Percentiles rank a stretch among this genome's conserved stretches.
Conservation (phyloP, 2,888 invertebrate genomes). For the Aplocera efformata region DNA sequence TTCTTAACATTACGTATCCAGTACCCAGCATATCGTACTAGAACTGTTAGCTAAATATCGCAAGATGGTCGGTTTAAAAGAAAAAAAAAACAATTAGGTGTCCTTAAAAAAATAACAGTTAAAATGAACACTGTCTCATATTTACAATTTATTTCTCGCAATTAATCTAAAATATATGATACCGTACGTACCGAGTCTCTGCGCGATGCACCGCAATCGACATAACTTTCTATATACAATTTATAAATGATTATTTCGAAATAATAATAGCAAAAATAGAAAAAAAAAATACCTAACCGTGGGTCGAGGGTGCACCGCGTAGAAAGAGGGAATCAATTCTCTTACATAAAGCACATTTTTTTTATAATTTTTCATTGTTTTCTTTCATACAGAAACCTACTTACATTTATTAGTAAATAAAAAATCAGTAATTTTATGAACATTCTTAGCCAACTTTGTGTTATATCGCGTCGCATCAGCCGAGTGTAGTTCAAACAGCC, state of each 20-base stretch:
- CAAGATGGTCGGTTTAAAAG: conserved; percentile 41
- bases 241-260: conserved; percentile 26
- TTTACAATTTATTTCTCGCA: conserved; percentile 61
- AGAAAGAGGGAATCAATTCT: conserved; percentile 28
- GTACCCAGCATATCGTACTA: too few species aligned
- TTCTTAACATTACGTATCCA: too few species aligned
- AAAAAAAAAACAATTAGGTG: conserved; percentile 47
- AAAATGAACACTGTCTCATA: conserved; percentile 72
- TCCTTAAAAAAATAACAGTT: conserved; percentile 73
- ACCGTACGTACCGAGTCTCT: conserved; percentile 44
- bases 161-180: conserved; percentile 54
- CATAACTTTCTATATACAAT: conserved; percentile 28
- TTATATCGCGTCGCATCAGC: conserved; percentile 17
- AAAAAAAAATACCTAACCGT: conserved; percentile 21
- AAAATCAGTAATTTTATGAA: conserved; percentile 33
- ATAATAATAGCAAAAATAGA: conserved; percentile 27
- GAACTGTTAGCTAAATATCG: too few species aligned
- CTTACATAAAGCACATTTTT: conserved; percentile 36
- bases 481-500: conserved; percentile 11
- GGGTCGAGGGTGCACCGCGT: conserved; percentile 25
- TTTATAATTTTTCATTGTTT: conserved; percentile 33
- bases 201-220: conserved; percentile 22
- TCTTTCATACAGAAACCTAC: conserved; percentile 40
- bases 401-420: conserved; percentile 33
- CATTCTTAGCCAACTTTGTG: conserved; percentile 25